These are phyloP conservation scores for Schizopygopsis pylzovi DNA, from an alignment of 2,797 vertebrate genomes.

Conservation along the genomic window DNA sequence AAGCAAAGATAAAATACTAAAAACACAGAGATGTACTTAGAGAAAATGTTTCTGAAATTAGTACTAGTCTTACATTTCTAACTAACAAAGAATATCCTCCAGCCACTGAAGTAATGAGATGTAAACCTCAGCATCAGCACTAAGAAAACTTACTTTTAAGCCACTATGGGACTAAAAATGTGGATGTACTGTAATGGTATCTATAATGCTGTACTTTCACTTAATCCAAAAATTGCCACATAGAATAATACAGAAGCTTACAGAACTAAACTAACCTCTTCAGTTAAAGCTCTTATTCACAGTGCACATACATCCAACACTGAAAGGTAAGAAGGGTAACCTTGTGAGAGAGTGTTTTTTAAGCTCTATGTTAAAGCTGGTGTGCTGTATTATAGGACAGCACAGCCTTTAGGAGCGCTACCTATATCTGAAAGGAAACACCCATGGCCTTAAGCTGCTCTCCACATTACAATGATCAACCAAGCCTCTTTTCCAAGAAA, in stretches of 20 bases:
- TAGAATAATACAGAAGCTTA: slow-evolving; percentile 3
- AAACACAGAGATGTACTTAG: neutral
- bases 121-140: slow-evolving; percentile 1
- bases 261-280: neutral
- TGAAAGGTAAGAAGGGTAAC: slow-evolving; percentile 2
- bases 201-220: neutral
- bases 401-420: neutral
- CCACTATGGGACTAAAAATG: neutral
- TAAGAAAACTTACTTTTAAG: slow-evolving; percentile 10
- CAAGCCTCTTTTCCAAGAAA: slow-evolving; percentile 12
- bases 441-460: slow-evolving; percentile 22
- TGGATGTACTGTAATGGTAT: neutral
- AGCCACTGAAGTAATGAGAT: slow-evolving; percentile 8
- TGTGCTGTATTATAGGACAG: neutral
- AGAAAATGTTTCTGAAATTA: neutral
- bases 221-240: neutral
- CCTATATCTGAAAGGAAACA: slow-evolving; percentile 38
- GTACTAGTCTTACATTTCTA: neutral
- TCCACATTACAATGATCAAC: slow-evolving; percentile 30
- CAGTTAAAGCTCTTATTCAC: neutral
- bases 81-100: neutral
- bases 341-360: neutral
- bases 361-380: slow-evolving; percentile 3
- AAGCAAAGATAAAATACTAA: neutral
- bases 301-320: neutral